Evolutionary conservation across 2,113 vertebrate genomes (phyloP).

Genomic region (Xenus cinereus): DNA sequence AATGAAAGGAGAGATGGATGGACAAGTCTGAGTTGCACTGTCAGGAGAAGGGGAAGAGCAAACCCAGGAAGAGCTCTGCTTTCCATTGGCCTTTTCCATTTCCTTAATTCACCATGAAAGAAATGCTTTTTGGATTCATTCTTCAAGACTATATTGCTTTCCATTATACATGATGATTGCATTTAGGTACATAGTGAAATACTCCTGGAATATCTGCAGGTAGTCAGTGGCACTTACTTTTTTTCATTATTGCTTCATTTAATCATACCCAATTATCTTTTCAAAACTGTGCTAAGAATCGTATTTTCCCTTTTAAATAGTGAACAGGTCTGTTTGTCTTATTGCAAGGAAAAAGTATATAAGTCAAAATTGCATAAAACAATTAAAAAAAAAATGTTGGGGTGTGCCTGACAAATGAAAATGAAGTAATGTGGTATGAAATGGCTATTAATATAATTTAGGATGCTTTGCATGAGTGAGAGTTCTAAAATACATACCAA

Average conservation of each 20-base stretch:
- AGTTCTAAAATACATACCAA: background rate
- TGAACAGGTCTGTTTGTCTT: background rate
- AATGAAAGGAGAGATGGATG: background rate
- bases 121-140: background rate
- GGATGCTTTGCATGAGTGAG: background rate
- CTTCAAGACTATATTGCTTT: background rate
- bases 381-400: background rate
- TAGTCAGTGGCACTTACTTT: background rate
- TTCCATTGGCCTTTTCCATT: background rate
- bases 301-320: background rate
- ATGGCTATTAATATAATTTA: background rate
- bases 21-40: background rate
- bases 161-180: background rate
- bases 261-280: background rate
- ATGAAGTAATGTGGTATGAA: background rate
- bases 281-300: background rate
- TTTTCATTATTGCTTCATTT: background rate
- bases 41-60: background rate
- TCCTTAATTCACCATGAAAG: background rate
- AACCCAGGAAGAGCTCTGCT: accelerated
- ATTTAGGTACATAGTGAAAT: background rate
- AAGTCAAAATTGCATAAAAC: background rate
- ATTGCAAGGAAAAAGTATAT: background rate
- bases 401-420: background rate
- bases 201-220: background rate